Evolutionary conservation across 2,888 invertebrate species (phyloP).

Genomic region (Clanis bilineata): DNA sequence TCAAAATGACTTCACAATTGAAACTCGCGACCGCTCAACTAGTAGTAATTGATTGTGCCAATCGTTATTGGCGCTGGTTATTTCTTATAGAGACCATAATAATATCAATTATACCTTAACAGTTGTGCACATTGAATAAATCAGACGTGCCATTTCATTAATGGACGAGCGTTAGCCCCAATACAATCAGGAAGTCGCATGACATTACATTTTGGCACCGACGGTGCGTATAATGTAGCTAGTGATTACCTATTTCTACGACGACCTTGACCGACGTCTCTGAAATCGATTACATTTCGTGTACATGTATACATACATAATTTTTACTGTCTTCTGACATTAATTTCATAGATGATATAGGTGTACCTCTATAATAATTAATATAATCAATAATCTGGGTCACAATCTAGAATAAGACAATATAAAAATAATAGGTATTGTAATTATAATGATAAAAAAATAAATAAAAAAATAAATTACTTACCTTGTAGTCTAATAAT

Average conservation of each 20-base stretch:
- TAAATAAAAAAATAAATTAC: no score
- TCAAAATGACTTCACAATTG: conserved; percentile 60
- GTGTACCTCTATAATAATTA: no score
- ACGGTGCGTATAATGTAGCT: conserved; percentile 20
- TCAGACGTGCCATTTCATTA: conserved; percentile 37
- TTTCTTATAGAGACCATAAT: conserved; percentile 52
- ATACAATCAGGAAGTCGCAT: conserved; percentile 38
- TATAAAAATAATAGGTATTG: no score
- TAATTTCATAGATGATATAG: not conserved
- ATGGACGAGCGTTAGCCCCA: conserved; percentile 26
- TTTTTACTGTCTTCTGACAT: not conserved
- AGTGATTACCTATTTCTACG: conserved; percentile 27
- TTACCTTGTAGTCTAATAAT: no score
- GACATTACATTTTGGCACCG: conserved; percentile 34
- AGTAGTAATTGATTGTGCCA: conserved; percentile 71
- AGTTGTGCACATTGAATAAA: conserved; percentile 39
- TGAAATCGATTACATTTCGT: conserved; percentile 30
- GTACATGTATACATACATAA: no score
- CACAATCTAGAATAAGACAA: no score
- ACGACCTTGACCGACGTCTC: conserved; percentile 35
- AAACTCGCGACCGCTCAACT: conserved; percentile 65
- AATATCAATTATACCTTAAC: conserved; percentile 45
- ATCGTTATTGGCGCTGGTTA: conserved; percentile 55
- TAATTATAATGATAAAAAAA: no score
- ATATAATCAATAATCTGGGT: no score